Evolutionary conservation across 2,888 invertebrate genomes (phyloP), one percentile per base, ranked within the genome.

Genomic region (Amphipoea lucens): DNA sequence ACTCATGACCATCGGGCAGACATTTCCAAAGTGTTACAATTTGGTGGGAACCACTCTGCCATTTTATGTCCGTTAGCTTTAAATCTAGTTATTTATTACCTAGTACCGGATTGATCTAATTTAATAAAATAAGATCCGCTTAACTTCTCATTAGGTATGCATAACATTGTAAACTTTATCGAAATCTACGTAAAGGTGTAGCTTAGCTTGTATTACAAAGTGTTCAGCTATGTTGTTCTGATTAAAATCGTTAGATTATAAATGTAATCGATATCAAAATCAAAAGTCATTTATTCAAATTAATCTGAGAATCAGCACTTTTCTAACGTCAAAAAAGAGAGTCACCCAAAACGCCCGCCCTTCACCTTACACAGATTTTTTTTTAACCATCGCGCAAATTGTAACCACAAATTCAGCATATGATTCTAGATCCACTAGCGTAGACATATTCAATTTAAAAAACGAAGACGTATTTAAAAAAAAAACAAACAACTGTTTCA

Each of bases 41-140:
- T 48, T 62, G 23, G 40, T 83, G 83, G 66, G 83, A 83, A 83
- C 83, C 7, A 57, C 20, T 36, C 62, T 14, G 62, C 62, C 45
- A 67, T 70, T 54, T 79, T 69, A 73, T 36, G 73, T 65, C 17
- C 51, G 42, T 69, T 40, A 68, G 67, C 45, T 20, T 54, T 83
- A 63, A 76, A 84, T 54, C 82, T 78, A 81, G 70, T 79, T 29
- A 84, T 76, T 73, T 76, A 76, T 77, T 66, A 48, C 51, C 57
- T n/a, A n/a, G 51, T 63, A 67, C 42, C 23, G 74, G 70, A 83
- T 71, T 80, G 48, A 81, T 62, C 69, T 72, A 81, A 81, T 62
- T 66, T 72, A 81, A 83, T 87, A 72, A 83, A 82, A 75, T 81
- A 36, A 83, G 78, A 77, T 83, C 75, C 84, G 83, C 74, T 85